phyloP scores from a whole-genome alignment of 1,140 invertebrate species.

The Dermatophagoides farinae region DNA sequence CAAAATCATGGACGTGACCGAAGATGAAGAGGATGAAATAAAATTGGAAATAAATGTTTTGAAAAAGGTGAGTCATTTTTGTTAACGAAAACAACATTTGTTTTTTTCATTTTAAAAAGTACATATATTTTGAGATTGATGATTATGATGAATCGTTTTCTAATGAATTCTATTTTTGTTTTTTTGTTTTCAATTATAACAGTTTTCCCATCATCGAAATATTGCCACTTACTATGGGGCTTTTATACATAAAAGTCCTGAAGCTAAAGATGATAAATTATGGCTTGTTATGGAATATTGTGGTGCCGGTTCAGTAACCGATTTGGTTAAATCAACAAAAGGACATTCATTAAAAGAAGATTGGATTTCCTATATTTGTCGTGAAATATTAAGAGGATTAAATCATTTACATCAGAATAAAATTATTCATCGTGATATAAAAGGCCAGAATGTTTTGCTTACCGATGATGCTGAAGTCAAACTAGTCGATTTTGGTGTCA shows the following conservation, averaged over 20 bases:
- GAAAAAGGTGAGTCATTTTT: constrained; percentile 40
- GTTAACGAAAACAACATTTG: background rate
- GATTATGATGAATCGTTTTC: background rate
- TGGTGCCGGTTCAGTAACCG: constrained; percentile 94
- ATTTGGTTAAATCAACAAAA: constrained; percentile 97
- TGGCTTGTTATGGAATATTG: constrained; percentile 99
- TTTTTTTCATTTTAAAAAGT: background rate
- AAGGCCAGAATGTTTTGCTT: constrained; percentile 96
- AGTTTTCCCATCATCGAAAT: constrained; percentile 97
- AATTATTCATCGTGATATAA: constrained; percentile 99
- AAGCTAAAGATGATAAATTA: constrained; percentile 96
- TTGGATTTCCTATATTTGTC: constrained; percentile 98
- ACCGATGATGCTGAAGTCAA: constrained; percentile 99
- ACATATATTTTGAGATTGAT: background rate
- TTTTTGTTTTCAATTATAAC: constrained; percentile 24
- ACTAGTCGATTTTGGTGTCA: constrained; percentile 99
- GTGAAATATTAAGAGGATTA: constrained; percentile 80
- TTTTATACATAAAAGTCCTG: constrained; percentile 96
- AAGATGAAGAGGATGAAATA: constrained; percentile 99
- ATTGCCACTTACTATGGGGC: constrained; percentile 99
- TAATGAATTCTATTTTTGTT: background rate
- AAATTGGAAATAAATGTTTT: constrained; percentile 99
- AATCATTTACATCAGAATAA: constrained; percentile 95
- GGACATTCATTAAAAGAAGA: constrained; percentile 95
- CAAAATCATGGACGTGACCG: constrained; percentile 99